Evolutionary conservation across 1,140 invertebrate species (phyloP), one percentile per base, ranked within the genome.

Genomic region (Probaryconus sp.): DNA sequence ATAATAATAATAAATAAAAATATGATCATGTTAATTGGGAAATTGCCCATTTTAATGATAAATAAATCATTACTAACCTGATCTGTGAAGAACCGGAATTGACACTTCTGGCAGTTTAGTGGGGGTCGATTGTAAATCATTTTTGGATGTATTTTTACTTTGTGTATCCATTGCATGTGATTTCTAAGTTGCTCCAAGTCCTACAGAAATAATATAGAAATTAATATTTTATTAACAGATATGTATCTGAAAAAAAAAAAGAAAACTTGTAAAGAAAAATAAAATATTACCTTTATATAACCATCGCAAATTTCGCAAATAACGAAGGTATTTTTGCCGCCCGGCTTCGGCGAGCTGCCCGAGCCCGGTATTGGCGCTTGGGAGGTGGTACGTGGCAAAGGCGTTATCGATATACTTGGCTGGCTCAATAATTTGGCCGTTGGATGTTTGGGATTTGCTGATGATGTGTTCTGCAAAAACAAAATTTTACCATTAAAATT

Each of bases 141-240:
- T 88, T 97, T 97, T 64, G 95, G 96, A 89, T 97, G 96, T 80
- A 97, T 97, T 88, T 97, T 97, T 45, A 97, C 95, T 91, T 97
- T 97, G 83, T 97, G 96, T 81, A 97, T 96, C 95, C 95, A 97
- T 79, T 96, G 95, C 96, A 97, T 97, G 81, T 97, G 96, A 85
- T 96, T 97, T 67, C 95, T 89, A 28, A 97, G 88, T 87, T 97
- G 95, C 79, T 97, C 96, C 77, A 97, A 89, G 87, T 97, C 96
- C 90, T 91, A 63, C 5, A 26, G 56, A 48, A 60, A 72, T 20
- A 60, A 20, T 24, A n/a, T n/a, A 5, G 16, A 45, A n/a, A 50
- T 18, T 48, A 42, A 77, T 42, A 56, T 13, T 40, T 26, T 13
- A 63, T 38, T 38, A 20, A 33, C 13, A 45, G 31, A 50, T 16